phyloP scores from a whole-genome alignment of 1,140 invertebrate species.

The Danaus plexippus region DNA sequence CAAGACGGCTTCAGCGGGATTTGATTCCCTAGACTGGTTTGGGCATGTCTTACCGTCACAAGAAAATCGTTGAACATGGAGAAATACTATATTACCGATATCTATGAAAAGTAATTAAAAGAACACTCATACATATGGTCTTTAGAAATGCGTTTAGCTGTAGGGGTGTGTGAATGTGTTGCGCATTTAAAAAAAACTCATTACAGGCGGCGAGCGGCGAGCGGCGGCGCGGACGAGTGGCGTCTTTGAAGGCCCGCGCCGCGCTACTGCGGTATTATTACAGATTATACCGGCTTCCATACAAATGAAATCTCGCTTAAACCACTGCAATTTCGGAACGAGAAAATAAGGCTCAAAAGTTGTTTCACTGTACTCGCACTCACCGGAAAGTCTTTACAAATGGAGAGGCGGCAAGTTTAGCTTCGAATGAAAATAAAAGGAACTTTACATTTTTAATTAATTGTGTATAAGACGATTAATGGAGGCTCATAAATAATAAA shows the following conservation, averaged over 20 bases:
- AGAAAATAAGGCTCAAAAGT: slow-evolving; percentile 68
- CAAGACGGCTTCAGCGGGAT: slow-evolving; percentile 64
- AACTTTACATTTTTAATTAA: no score
- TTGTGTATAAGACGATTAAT: no score
- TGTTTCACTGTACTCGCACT: slow-evolving; percentile 66
- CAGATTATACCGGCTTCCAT: slow-evolving; percentile 69
- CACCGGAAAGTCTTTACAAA: slow-evolving; percentile 58
- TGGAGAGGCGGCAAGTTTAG: slow-evolving; percentile 32
- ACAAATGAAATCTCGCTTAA: slow-evolving; percentile 72
- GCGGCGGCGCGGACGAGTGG: slow-evolving; percentile 63
- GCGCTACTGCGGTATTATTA: slow-evolving; percentile 66
- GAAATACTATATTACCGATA: no score
- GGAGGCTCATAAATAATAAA: no score
- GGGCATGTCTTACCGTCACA: slow-evolving; percentile 21
- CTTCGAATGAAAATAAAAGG: not conserved
- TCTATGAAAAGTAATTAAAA: no score
- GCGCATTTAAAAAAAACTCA: slow-evolving; percentile 69
- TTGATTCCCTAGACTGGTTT: slow-evolving; percentile 48
- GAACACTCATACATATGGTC: slow-evolving; percentile 2
- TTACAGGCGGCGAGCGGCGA: slow-evolving; percentile 50
- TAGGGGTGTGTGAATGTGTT: slow-evolving; percentile 61
- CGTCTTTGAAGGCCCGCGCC: slow-evolving; percentile 68
- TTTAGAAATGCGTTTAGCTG: slow-evolving; percentile 42
- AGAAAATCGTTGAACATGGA: slow-evolving; percentile 21
- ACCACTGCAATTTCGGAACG: slow-evolving; percentile 69